These are phyloP conservation scores for Probaryconus sp. DNA, from an alignment of 1,140 invertebrate genomes.

Conservation along the genomic window DNA sequence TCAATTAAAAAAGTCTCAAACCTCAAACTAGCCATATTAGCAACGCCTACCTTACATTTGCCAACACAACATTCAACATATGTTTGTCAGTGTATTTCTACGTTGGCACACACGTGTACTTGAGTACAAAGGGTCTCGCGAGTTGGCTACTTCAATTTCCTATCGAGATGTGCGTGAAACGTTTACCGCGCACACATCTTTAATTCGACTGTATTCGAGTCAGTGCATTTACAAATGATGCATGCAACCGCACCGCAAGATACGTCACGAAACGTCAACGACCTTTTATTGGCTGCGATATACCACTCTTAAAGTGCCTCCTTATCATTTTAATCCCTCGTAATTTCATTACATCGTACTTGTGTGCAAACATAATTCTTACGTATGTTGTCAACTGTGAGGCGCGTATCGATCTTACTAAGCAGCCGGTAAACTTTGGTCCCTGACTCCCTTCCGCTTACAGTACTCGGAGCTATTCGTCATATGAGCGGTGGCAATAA, in stretches of 20 bases:
- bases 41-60: conserved; percentile 42
- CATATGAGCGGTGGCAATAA: conserved; percentile 23
- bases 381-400: conserved; percentile 2
- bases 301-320: conserved; percentile 8
- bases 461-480: conserved; percentile 40
- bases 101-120: conserved; percentile 42
- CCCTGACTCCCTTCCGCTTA: conserved; percentile 26
- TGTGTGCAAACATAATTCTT: conserved; percentile 7
- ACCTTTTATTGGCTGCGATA: conserved; percentile 32
- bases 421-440: conserved; percentile 33
- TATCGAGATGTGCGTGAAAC: conserved; percentile 51
- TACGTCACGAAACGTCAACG: conserved; percentile 49
- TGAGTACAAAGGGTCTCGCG: conserved; percentile 41
- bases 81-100: conserved; percentile 48
- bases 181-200: conserved; percentile 33
- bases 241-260: conserved; percentile 38
- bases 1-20: conserved; percentile 48
- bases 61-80: conserved; percentile 22
- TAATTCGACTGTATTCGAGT: conserved; percentile 19
- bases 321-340: conserved; percentile 53
- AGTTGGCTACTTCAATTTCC: conserved; percentile 54
- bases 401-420: conserved; percentile 42
- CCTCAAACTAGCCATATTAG: conserved; percentile 48
- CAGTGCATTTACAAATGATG: conserved; percentile 47
- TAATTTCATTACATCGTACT: conserved; percentile 45